Evolutionary conservation across 1,140 invertebrate genomes (phyloP), one percentile per base, ranked within the genome.

Genomic region (Papilio glaucus): DNA sequence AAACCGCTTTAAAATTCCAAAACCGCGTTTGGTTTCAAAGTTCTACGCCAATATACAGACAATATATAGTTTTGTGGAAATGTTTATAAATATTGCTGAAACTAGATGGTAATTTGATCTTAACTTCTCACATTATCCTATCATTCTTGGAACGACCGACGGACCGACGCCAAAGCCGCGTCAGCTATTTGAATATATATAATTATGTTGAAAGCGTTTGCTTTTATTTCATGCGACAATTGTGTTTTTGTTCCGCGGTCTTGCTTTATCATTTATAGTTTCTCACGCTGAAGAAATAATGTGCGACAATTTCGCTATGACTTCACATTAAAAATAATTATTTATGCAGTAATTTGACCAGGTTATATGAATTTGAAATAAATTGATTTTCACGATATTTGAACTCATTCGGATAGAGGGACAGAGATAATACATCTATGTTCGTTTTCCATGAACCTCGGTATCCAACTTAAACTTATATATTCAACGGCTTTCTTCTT

Each of bases 201-300:
- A 24, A 57, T 57, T 26, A 26, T 26, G 49, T 57, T 57, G 49
- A 57, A 57, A 57, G 49, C 6, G 49, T 57, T 57, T 57, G 18
- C 21, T 57, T 57, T 57, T 57, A 57, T 57, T 57, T 24, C 49
- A 24, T 26, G 24, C 10, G 21, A 26, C 49, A 9, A 26, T 57
- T 57, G 49, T 26, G 9, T 24, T 57, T 57, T 57, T 26, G 3
- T 57, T 21, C 21, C 45, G 21, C 21, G 49, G 49, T 57, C 49
- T 57, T 41, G 13, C 39, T 41, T 57, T 24, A 24, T 13, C 49
- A 24, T 57, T 57, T 57, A 57, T 26, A 57, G 49, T 57, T 24
- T 57, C 49, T 24, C 49, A 57, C 21, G 10, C 12, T 13, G 10
- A 57, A 57, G 21, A 4, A 57, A 57, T 24, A 53, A 24, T 18